These are phyloP conservation scores for Caenorhabditis wallacei DNA, from an alignment of 2,888 invertebrate species.

Conservation along the genomic window DNA sequence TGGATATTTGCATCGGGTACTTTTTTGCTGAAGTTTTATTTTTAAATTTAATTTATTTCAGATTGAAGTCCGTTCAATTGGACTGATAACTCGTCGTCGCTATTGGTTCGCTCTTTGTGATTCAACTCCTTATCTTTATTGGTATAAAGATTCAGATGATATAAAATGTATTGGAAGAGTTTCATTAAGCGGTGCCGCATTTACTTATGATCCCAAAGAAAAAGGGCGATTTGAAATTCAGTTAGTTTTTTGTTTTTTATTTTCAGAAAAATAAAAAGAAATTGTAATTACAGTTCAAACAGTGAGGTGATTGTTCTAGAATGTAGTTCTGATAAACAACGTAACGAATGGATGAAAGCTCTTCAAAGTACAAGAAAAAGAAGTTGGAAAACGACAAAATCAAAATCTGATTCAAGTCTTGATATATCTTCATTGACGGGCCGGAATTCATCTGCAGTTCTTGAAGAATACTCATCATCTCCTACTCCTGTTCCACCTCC, in stretches of 20 bases:
- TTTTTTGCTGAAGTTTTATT: background rate
- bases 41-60: slow-evolving; percentile 30
- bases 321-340: slow-evolving; percentile 71
- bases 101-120: slow-evolving; percentile 80
- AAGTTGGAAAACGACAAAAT: slow-evolving; percentile 64
- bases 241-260: slow-evolving; percentile 56
- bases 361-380: slow-evolving; percentile 74
- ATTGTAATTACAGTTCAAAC: slow-evolving; percentile 70
- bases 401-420: slow-evolving; percentile 52
- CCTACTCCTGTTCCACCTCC: slow-evolving; percentile 60
- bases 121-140: slow-evolving; percentile 79
- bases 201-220: slow-evolving; percentile 80
- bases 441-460: slow-evolving; percentile 38
- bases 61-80: slow-evolving; percentile 74
- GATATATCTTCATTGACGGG: slow-evolving; percentile 62
- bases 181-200: slow-evolving; percentile 78
- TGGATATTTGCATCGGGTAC: slow-evolving; percentile 60
- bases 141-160: slow-evolving; percentile 78
- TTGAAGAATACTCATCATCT: slow-evolving; percentile 28
- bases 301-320: slow-evolving; percentile 77
- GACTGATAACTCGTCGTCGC: slow-evolving; percentile 69
- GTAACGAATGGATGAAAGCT: slow-evolving; percentile 78
- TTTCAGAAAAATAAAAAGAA: too few relatives aligned
- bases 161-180: slow-evolving; percentile 77
- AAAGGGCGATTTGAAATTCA: slow-evolving; percentile 80